Percentiles rank a stretch among this genome's conserved stretches.
Evolutionary conservation across 2,797 vertebrate genomes (phyloP).

Genomic region (Myotis daubentonii): DNA sequence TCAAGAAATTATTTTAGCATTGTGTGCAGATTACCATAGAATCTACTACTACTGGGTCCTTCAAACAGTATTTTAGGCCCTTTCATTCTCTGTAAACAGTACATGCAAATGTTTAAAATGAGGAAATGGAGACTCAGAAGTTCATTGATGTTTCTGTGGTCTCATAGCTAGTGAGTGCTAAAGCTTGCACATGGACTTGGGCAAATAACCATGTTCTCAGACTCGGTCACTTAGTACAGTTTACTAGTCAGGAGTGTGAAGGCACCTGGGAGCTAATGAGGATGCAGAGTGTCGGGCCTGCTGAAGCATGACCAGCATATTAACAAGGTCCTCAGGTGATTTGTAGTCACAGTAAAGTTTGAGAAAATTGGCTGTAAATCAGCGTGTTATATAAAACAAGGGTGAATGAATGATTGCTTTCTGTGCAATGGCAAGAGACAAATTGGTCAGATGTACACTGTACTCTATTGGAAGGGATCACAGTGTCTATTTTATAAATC

Average conservation of each 20-base stretch:
- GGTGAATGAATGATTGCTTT: conserved; percentile 32
- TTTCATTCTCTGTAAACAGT: neutral
- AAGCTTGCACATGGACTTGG: neutral
- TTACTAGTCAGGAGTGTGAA: neutral
- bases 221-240: neutral
- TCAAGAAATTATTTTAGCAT: neutral
- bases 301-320: neutral
- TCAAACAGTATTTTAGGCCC: neutral
- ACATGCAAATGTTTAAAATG: neutral
- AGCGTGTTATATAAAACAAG: neutral
- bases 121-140: neutral
- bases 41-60: neutral
- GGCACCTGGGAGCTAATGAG: neutral
- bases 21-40: neutral
- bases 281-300: neutral
- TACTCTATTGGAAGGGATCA: neutral
- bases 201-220: neutral
- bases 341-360: neutral
- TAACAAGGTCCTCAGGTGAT: neutral
- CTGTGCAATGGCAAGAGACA: conserved; percentile 11
- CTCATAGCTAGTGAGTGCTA: neutral
- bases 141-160: neutral
- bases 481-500: conserved; percentile 32
- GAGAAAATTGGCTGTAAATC: conserved; percentile 45
- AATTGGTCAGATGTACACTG: neutral